Conservation (phyloP, 2,888 invertebrate genomes). For the Andrena flavipes region DNA sequence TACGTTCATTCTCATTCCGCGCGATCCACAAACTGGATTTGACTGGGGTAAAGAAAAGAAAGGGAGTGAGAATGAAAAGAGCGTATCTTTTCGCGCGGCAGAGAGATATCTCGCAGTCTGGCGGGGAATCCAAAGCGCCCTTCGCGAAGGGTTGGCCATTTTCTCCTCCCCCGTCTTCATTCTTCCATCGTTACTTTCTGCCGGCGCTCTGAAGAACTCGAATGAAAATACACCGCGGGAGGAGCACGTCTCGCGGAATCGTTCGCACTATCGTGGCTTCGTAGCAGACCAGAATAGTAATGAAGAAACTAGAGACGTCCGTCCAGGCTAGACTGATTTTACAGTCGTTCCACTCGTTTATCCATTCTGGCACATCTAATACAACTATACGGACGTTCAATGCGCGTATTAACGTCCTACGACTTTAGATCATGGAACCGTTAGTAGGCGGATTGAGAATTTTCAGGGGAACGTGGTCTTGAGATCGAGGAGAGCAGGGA, state of each 20-base stretch:
- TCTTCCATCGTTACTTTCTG: conserved; percentile 45
- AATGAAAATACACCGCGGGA: conserved; percentile 50
- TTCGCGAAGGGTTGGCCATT: conserved; percentile 30
- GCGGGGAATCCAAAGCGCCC: conserved; percentile 24
- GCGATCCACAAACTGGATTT: conserved; percentile 46
- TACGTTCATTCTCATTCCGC: conserved; percentile 37
- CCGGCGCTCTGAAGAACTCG: conserved; percentile 17
- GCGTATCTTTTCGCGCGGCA: conserved; percentile 37
- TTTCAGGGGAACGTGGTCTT: too few species aligned
- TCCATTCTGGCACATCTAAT: background rate
- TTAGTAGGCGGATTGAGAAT: too few species aligned
- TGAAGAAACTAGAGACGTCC: conserved; percentile 16
- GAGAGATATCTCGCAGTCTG: conserved; percentile 26
- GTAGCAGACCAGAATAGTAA: conserved; percentile 55
- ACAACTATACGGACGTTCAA: too few species aligned
- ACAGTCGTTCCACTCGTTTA: background rate
- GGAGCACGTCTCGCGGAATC: conserved; percentile 56
- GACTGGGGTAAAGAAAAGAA: conserved; percentile 30
- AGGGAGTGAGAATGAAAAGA: background rate
- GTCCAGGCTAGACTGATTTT: conserved; percentile 26
- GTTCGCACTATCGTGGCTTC: conserved; percentile 59
- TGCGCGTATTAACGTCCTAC: too few species aligned
- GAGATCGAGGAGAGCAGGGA: background rate
- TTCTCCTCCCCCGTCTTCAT: conserved; percentile 30
- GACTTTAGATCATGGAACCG: too few species aligned